Evolutionary conservation across 1,140 invertebrate species (phyloP), one percentile per base, ranked within the genome.

Genomic region (Nylanderia fulva): DNA sequence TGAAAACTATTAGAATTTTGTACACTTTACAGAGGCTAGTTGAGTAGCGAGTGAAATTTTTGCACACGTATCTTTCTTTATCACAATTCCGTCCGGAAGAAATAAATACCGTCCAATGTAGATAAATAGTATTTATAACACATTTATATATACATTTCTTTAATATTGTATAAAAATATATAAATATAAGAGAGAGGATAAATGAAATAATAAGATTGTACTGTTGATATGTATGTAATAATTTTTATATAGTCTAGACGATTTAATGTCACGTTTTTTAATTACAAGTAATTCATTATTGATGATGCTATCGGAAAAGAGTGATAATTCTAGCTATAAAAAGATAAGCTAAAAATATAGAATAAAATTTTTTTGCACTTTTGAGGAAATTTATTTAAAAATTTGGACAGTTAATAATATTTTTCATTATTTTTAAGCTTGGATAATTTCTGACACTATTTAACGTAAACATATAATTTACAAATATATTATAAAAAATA

Each of bases 371-470:
- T 76, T 13, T 29, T 13, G 29, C 11, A 71, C 1, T 71, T 33
- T 71, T n/a, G 27, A 71, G 48, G n/a, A 61, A 29, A 58, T 58
- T 54, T 60, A 13, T 52, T 71, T 63, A 7, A 63, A 63, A 63
- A n/a, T 54, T 58, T 58, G 24, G 15, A 58, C 13, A 74, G 21
- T 39, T 27, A 27, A 24, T 45, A 27, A 8, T 36, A 18, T 58
- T 18, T 29, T 0, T 24, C 29, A 29, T 79, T 42, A 36, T 42
- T 48, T 48, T 48, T 11, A 11, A 24, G 13, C 11, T 48, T 80
- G 11, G 5, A 68, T 66, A 58, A 56, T 45, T 60, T 68, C 29
- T 90, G 85, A 87, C 56, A 39, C 64, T 42, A 72, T 68, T 58
- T 21, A 24, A 54, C 5, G 3, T 69, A 69, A 79, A 69, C 6